Conservation (phyloP, 2,888 invertebrate species). For the Macrosoma leucophasiata region DNA sequence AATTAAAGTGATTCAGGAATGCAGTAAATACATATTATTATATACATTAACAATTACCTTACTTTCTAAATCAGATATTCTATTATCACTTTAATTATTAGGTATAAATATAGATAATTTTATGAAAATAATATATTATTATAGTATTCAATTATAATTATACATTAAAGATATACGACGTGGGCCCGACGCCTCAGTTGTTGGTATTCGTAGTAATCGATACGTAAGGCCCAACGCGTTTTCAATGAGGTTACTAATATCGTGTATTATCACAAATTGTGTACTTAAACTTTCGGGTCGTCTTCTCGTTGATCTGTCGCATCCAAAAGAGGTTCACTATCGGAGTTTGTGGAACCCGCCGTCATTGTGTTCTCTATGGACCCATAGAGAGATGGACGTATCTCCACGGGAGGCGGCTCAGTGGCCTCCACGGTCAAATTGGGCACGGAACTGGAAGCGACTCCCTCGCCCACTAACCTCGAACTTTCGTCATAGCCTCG, state of each 20-base stretch:
- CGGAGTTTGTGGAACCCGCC: slow-evolving; percentile 37
- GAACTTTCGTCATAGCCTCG: slow-evolving; percentile 80
- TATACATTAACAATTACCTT: too few species aligned
- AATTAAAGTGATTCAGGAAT: slow-evolving; percentile 11
- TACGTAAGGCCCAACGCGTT: too few species aligned
- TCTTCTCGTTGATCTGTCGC: slow-evolving; percentile 27
- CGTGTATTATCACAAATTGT: slow-evolving; percentile 12
- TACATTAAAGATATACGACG: too few species aligned
- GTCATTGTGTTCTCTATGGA: slow-evolving; percentile 51
- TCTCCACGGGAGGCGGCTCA: slow-evolving; percentile 44
- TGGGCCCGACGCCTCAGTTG: too few species aligned
- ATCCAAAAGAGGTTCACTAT: slow-evolving; percentile 49
- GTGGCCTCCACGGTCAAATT: slow-evolving; percentile 40
- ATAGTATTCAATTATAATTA: too few species aligned
- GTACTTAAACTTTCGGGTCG: slow-evolving; percentile 45
- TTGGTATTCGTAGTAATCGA: too few species aligned
- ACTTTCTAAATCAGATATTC: too few species aligned
- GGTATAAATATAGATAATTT: slow-evolving; percentile 9
- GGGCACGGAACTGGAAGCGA: slow-evolving; percentile 56
- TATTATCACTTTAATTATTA: slow-evolving; percentile 18
- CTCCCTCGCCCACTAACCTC: slow-evolving; percentile 49
- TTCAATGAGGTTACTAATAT: slow-evolving; percentile 1
- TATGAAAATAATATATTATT: too few species aligned
- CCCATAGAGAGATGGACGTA: slow-evolving; percentile 54
- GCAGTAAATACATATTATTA: slow-evolving; percentile 2